Percentiles rank a stretch among this genome's conserved stretches.
Evolutionary conservation across 2,113 vertebrate genomes (phyloP).

Genomic region (Copsychus sechellarum): DNA sequence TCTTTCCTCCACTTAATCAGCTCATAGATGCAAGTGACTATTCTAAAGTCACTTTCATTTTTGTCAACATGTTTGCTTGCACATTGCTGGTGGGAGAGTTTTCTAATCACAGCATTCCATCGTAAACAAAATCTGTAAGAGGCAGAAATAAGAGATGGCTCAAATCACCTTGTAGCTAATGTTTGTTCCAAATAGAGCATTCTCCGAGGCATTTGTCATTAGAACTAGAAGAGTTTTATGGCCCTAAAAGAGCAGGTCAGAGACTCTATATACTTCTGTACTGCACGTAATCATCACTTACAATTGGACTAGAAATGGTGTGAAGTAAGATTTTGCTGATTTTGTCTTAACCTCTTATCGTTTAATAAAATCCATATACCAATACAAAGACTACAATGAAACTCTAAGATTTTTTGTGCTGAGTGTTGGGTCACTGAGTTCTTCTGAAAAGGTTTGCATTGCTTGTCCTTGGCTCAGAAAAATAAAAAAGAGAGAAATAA

Average conservation of each 20-base stretch:
- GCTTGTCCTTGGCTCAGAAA: background rate
- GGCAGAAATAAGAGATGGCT: background rate
- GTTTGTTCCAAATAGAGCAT: background rate
- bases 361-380: conserved; percentile 30
- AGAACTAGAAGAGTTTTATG: conserved; percentile 19
- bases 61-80: background rate
- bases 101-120: background rate
- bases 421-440: background rate
- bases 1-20: background rate
- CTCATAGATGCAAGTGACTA: background rate
- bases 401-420: background rate
- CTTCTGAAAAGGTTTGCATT: background rate
- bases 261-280: background rate
- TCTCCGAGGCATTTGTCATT: background rate
- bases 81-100: background rate
- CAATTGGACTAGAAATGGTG: background rate
- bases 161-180: background rate
- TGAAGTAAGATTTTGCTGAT: background rate
- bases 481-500: background rate
- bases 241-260: conserved; percentile 13
- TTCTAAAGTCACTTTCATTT: background rate
- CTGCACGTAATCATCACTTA: background rate
- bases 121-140: background rate
- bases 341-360: conserved; percentile 34
- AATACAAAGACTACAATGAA: background rate